Evolutionary conservation across 2,113 vertebrate species (phyloP).

Genomic region (Riparia riparia): DNA sequence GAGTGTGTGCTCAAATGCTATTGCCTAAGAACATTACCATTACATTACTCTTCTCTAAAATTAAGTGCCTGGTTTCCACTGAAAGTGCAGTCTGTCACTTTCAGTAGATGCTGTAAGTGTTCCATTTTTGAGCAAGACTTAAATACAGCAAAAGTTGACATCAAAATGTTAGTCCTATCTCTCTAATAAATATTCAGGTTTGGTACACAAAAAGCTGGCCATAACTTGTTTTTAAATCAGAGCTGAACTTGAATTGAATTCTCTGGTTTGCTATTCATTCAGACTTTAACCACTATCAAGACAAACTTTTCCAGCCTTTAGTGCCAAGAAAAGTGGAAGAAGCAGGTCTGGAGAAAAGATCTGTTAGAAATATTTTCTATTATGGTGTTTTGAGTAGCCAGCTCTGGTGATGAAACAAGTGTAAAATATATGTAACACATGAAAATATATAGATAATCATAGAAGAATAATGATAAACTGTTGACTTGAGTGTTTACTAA

Average conservation of each 20-base stretch:
- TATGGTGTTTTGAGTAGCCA: background rate
- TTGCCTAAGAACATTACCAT: background rate
- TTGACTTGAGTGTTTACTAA: background rate
- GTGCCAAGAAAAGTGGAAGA: background rate
- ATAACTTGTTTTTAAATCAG: slow-evolving; percentile 18
- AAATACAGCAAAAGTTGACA: background rate
- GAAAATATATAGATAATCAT: background rate
- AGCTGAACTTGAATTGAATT: slow-evolving; percentile 34
- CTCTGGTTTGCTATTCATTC: slow-evolving; percentile 54
- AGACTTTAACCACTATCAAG: slow-evolving; percentile 41
- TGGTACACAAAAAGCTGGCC: background rate
- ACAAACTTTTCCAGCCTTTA: slow-evolving; percentile 34
- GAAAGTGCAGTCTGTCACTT: background rate
- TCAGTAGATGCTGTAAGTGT: background rate
- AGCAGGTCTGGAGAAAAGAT: slow-evolving; percentile 23
- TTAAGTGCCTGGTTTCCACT: background rate
- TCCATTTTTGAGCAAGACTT: background rate
- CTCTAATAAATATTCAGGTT: background rate
- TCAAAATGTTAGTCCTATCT: background rate
- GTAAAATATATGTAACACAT: background rate
- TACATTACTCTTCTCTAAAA: background rate
- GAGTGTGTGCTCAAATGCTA: background rate
- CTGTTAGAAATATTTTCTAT: background rate
- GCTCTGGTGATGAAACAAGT: background rate
- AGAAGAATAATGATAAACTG: background rate